A percentile compares a stretch with the other conserved stretches of the same genome.
phyloP scores from a whole-genome alignment of 2,113 vertebrate species.

The Scartelaos histophorus region DNA sequence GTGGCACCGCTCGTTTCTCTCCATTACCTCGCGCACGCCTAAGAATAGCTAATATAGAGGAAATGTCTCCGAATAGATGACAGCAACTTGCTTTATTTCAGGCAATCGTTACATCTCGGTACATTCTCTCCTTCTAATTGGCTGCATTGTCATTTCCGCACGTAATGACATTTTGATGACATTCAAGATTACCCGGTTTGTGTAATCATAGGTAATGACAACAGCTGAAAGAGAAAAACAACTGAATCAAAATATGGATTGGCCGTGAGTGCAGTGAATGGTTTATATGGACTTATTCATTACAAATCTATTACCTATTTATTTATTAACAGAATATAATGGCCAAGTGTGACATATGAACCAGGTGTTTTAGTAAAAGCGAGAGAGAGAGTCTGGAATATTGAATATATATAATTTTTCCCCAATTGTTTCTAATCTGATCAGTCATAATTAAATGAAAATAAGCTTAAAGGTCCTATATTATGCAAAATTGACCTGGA shows the following conservation, averaged over 20 bases:
- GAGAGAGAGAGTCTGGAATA: too few relatives aligned
- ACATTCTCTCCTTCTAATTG: not conserved
- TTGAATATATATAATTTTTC: too few relatives aligned
- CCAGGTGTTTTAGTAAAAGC: too few relatives aligned
- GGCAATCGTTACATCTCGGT: not conserved
- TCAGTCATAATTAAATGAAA: too few relatives aligned
- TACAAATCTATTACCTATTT: not conserved
- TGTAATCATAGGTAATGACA: not conserved
- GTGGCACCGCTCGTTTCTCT: too few relatives aligned
- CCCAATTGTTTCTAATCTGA: too few relatives aligned
- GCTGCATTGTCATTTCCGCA: not conserved
- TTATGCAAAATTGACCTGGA: too few relatives aligned
- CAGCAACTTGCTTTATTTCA: not conserved
- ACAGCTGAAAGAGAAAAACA: not conserved
- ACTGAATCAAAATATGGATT: not conserved
- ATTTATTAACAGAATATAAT: not conserved
- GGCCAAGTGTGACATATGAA: too few relatives aligned
- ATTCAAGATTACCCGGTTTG: not conserved
- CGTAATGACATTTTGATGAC: not conserved
- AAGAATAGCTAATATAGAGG: too few relatives aligned
- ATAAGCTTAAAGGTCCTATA: too few relatives aligned
- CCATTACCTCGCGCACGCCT: too few relatives aligned
- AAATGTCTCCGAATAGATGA: not conserved
- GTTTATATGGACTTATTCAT: too few relatives aligned
- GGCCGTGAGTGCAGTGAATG: not conserved